phyloP scores from a whole-genome alignment of 2,113 vertebrate genomes.

The Ardeotis arabs region DNA sequence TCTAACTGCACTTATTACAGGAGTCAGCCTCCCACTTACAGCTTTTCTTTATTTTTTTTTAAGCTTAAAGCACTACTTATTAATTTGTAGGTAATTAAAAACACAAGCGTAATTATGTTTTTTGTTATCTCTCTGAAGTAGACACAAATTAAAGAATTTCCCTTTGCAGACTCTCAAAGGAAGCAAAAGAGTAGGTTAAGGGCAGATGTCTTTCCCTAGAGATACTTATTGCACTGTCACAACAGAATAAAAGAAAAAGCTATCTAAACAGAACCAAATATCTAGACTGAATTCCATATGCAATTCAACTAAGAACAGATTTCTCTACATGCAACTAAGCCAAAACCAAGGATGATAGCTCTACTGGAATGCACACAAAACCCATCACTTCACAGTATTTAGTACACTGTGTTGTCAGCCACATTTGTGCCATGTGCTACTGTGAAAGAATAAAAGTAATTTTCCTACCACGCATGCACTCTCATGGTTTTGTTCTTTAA shows the following conservation, averaged over 20 bases:
- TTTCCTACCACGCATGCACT: too few relatives aligned
- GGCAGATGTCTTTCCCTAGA: background rate
- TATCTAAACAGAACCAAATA: background rate
- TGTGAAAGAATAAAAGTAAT: background rate
- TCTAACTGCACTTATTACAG: background rate
- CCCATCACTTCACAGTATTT: background rate
- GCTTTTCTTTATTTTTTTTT: background rate
- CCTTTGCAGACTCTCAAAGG: background rate
- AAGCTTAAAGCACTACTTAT: background rate
- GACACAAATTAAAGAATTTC: background rate
- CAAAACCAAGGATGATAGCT: background rate
- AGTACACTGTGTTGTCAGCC: background rate
- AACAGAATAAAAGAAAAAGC: background rate
- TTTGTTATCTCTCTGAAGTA: background rate
- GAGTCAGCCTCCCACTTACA: background rate
- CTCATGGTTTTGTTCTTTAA: too few relatives aligned
- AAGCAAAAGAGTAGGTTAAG: background rate
- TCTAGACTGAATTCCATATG: background rate
- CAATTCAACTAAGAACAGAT: background rate
- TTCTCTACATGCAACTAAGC: background rate
- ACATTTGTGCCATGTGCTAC: background rate
- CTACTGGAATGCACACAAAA: background rate
- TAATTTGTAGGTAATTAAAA: constrained; percentile 13
- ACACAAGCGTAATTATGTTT: background rate
- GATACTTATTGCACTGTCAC: background rate